Evolutionary conservation across 2,113 vertebrate species (phyloP), one percentile per base, ranked within the genome.

Genomic region (Callipepla californica): DNA sequence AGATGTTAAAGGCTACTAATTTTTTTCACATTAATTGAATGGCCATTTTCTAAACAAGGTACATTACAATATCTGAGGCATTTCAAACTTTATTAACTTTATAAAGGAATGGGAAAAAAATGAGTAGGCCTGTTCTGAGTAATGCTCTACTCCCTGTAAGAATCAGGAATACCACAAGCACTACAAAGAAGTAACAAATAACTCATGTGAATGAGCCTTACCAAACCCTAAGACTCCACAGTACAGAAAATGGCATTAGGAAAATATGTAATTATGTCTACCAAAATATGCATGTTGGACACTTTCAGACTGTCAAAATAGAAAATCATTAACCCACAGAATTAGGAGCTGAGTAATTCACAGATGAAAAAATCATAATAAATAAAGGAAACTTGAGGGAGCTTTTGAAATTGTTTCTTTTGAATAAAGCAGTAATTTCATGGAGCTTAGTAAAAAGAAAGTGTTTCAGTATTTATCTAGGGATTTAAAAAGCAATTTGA

Each of bases 1-100:
- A 89, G 80, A 90, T 53, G 59, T 72, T 88, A 85, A 57, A 83
- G 48, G 44, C 15, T 76, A 91, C 44, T 38, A 42, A 76, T 77
- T 80, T 44, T 72, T 90, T 80, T 79, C 34, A 67, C 80, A 51
- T n/a, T 44, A 91, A 89, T 73, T 90, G 91, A 93, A 93, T 21
- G 85, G 84, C 65, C 15, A 11, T 42, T 89, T 89, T 82, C 73
- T 85, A 84, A 94, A 92, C 79, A 58, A 28, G 62, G 62, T 72
- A 28, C 40, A 38, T 12, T 81, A 45, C 34, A 77, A 13, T 80
- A 85, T 55, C 45, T 80, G 65, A 25, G 65, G 51, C 30, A 69
- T 16, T 67, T 72, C 67, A 72, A 75, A 96, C n/a, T 0, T 57
- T 57, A 84, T 9, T 0, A 3, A 82, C 22, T 79, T 79, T 25